These are phyloP conservation scores for Ceuthmochares aereus DNA, from an alignment of 2,113 vertebrate species.

Conservation along the genomic window DNA sequence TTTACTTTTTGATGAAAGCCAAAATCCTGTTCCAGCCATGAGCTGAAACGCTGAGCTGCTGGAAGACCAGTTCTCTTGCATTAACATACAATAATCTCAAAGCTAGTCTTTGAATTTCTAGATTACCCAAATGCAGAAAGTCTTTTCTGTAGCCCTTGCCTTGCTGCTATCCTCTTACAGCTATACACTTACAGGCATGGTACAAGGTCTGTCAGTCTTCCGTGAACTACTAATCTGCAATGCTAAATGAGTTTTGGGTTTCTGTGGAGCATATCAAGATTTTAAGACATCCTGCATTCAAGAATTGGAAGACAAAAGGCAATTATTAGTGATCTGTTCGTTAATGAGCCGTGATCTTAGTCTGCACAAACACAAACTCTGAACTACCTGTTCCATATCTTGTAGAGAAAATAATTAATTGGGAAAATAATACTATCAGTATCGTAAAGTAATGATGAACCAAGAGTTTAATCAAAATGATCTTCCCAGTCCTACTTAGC, in stretches of 20 bases:
- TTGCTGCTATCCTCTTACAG: neutral
- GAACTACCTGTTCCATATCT: neutral
- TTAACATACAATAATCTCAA: neutral
- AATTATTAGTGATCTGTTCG: neutral
- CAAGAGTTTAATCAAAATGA: neutral
- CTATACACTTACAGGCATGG: neutral
- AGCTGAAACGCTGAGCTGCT: neutral
- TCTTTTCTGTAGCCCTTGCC: neutral
- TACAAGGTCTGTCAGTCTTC: neutral
- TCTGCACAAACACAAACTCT: neutral
- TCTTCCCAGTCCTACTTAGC: neutral
- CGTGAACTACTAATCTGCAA: neutral
- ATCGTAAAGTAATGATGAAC: neutral
- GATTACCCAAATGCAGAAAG: neutral
- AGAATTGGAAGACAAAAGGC: neutral
- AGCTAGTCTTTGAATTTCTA: neutral
- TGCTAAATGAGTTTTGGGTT: neutral
- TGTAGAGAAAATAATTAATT: neutral
- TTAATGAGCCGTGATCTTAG: neutral
- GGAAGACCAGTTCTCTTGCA: neutral
- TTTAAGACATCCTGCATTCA: neutral
- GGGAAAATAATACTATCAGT: neutral
- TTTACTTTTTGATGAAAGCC: neutral
- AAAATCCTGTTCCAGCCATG: neutral
- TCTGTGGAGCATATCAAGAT: neutral